Evolutionary conservation across 2,888 invertebrate genomes (phyloP), one percentile per base, ranked within the genome.

Genomic region (Dermolepida albohirtum): DNA sequence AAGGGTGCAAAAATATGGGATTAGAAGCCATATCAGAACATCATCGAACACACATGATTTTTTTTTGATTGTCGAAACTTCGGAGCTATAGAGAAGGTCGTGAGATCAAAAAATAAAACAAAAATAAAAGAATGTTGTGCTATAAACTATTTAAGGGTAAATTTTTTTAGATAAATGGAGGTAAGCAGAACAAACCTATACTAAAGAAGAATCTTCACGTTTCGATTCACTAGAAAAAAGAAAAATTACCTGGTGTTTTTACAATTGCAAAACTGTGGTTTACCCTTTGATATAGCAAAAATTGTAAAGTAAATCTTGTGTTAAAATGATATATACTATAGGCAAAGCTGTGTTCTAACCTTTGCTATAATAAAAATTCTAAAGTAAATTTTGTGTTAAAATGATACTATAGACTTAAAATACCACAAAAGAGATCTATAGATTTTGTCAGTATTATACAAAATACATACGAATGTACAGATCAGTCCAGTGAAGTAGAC

Each of bases 121-220:
- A 11, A 7, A 17, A 51, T 8, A 51, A 22, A 51, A 22, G 1
- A 51, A 51, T n/a, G 51, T 22, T 22, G 40, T 43, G 59, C 16
- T 43, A 22, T 17, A 10, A 27, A 59, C 59, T 27, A 59, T 43
- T n/a, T 43, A 22, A 43, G 43, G 43, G 63, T 39, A 40, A 17
- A 55, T 10, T 4, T 49, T n/a, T 47, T 55, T 57, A 49, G 66
- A 39, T 39, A 44, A 40, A 43, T 41, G 12, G 40, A 55, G 65
- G 39, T 12, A 27, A 14, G 22, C 22, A 8, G 22, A 64, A 67
- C 67, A 49, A 67, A 67, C 67, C 67, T 67, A 67, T 64, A 67
- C 67, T 67, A 67, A 67, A 54, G 67, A 67, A 39, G 67, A 67
- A 27, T 67, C 67, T 67, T 67, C 67, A 39, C 67, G 64, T 67